Conservation (phyloP, 2,113 vertebrate species). For the Menidia beryllina region DNA sequence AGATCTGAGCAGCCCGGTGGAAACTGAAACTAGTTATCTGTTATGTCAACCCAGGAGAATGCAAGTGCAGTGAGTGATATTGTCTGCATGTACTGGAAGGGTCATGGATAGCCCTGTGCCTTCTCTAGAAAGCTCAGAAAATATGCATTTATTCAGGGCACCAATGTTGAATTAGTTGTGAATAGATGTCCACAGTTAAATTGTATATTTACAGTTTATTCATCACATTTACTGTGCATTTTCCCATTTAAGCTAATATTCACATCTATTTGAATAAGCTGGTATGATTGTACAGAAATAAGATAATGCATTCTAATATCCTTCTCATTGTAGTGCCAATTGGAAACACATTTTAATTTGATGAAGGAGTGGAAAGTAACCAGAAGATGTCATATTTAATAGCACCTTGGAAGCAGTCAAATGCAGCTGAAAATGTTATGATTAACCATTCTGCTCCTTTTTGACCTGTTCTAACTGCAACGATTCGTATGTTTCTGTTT, state of each 20-base stretch:
- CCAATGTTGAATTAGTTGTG: neutral
- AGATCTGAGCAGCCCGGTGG: conserved; percentile 62
- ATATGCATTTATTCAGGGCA: conserved; percentile 27
- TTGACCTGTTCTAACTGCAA: no score
- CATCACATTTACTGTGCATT: neutral
- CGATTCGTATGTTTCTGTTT: no score
- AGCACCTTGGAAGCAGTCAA: no score
- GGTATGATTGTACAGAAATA: neutral
- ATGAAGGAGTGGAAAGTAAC: no score
- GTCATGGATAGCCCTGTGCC: neutral
- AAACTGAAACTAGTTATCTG: conserved; percentile 66
- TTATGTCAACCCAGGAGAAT: conserved; percentile 55
- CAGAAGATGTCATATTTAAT: no score
- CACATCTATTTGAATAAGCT: no score
- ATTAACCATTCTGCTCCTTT: no score
- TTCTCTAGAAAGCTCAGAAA: neutral
- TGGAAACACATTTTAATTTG: no score
- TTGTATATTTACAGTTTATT: conserved; percentile 6
- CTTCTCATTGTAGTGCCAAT: neutral
- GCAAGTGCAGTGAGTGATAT: conserved; percentile 20
- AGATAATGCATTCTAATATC: neutral
- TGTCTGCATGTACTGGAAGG: conserved; percentile 24
- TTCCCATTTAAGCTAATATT: neutral
- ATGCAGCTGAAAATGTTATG: no score
- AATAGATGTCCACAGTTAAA: conserved; percentile 17